phyloP scores from a whole-genome alignment of 1,140 invertebrate species.

The Zaprionus tsacasi region DNA sequence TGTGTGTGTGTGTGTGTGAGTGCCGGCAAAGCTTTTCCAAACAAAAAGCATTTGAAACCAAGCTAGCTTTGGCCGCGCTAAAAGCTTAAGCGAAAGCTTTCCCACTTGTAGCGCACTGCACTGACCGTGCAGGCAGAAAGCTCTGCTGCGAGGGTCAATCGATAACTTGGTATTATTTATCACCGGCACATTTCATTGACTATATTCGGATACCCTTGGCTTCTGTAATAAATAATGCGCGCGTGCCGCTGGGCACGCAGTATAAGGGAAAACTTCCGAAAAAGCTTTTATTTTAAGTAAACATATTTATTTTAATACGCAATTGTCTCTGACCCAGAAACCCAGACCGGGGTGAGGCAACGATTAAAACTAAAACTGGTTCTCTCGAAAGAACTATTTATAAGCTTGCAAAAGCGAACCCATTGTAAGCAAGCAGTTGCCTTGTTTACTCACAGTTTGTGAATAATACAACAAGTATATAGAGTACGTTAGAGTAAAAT shows the following conservation, averaged over 20 bases:
- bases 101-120: constrained; percentile 18
- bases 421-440: neutral
- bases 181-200: neutral
- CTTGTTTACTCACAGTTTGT: neutral
- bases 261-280: constrained; percentile 19
- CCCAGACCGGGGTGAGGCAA: neutral
- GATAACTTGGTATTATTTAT: neutral
- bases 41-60: constrained; percentile 6
- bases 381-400: neutral
- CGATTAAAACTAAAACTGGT: constrained; percentile 36
- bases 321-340: constrained; percentile 56
- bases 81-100: constrained; percentile 34
- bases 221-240: neutral
- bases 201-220: neutral
- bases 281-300: constrained; percentile 39
- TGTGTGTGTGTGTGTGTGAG: neutral
- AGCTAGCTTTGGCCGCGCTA: constrained; percentile 7
- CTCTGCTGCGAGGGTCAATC: constrained; percentile 17
- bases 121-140: constrained; percentile 22
- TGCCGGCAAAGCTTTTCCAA: constrained; percentile 11
- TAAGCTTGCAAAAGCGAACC: neutral
- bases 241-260: constrained; percentile 44
- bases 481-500: no score
- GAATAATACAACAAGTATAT: neutral
- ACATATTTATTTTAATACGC: constrained; percentile 55